Evolutionary conservation across 2,888 invertebrate genomes (phyloP).

Genomic region (Trypoxylon attenuatum): DNA sequence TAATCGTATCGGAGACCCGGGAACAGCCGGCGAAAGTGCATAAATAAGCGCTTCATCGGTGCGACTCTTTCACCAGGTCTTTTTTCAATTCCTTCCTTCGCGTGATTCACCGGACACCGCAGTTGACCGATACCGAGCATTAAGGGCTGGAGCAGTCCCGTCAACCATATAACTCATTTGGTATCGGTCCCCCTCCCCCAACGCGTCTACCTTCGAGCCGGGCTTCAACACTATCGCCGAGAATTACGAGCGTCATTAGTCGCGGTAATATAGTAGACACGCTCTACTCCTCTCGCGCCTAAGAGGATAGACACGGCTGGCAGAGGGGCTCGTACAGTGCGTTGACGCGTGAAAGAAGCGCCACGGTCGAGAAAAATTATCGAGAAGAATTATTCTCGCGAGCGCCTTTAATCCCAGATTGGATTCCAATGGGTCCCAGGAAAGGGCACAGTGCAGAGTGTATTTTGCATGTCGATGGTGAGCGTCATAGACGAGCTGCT

Average conservation of each 20-base stretch:
- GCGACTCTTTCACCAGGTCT: not conserved
- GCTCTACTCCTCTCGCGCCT: constrained; percentile 32
- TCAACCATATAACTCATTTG: constrained; percentile 55
- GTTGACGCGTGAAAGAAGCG: too few relatives aligned
- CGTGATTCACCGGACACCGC: constrained; percentile 35
- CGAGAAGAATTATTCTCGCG: too few relatives aligned
- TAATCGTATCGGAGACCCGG: constrained; percentile 25
- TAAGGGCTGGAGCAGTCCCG: constrained; percentile 32
- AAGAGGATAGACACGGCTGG: constrained; percentile 38
- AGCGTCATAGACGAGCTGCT: too few relatives aligned
- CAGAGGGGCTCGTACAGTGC: too few relatives aligned
- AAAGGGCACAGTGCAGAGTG: too few relatives aligned
- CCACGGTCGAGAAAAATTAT: too few relatives aligned
- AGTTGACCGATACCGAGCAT: constrained; percentile 22
- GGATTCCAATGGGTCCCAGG: too few relatives aligned
- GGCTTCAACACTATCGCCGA: constrained; percentile 54
- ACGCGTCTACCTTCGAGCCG: constrained; percentile 39
- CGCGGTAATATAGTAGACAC: constrained; percentile 58
- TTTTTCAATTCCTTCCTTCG: constrained; percentile 20
- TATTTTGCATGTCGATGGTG: too few relatives aligned
- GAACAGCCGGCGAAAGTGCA: constrained; percentile 22
- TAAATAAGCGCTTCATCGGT: constrained; percentile 29
- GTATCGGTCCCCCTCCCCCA: constrained; percentile 50
- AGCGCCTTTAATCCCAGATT: too few relatives aligned
- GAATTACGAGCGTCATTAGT: constrained; percentile 67